A percentile compares a stretch with the other conserved stretches of the same genome.
phyloP scores from a whole-genome alignment of 2,797 vertebrate genomes.

The Poeciliopsis presidionis region DNA sequence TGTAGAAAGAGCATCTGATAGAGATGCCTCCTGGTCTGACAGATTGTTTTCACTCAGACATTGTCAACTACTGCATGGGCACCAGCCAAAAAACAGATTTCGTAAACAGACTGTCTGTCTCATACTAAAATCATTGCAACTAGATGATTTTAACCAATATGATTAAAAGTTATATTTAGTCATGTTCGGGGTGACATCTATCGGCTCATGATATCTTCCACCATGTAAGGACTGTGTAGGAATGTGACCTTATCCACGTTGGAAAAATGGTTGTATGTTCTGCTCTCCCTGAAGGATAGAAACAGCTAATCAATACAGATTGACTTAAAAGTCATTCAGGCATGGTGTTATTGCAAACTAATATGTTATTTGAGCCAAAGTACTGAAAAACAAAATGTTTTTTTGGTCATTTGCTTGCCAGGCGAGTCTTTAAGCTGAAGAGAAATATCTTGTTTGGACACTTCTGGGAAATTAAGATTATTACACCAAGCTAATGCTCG shows the following conservation, averaged over 20 bases:
- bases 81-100: background rate
- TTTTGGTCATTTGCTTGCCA: background rate
- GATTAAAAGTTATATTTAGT: background rate
- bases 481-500: background rate
- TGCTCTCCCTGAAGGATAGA: background rate
- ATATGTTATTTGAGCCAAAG: slow-evolving; percentile 1
- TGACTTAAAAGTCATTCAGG: background rate
- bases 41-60: background rate
- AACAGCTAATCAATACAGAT: slow-evolving; percentile 4
- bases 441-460: background rate
- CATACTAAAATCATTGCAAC: background rate
- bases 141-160: background rate
- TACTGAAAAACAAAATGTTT: background rate
- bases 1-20: background rate
- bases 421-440: background rate
- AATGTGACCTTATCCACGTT: background rate
- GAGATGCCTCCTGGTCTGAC: background rate
- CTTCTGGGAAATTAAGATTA: background rate
- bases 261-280: background rate
- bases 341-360: background rate
- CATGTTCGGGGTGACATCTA: background rate
- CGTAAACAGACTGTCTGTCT: background rate
- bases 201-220: background rate
- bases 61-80: background rate
- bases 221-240: background rate